A percentile compares a stretch with the other conserved stretches of the same genome.
Conservation (phyloP, 92 coral and sea anemone species). For the Parazoanthus atlanticus region DNA sequence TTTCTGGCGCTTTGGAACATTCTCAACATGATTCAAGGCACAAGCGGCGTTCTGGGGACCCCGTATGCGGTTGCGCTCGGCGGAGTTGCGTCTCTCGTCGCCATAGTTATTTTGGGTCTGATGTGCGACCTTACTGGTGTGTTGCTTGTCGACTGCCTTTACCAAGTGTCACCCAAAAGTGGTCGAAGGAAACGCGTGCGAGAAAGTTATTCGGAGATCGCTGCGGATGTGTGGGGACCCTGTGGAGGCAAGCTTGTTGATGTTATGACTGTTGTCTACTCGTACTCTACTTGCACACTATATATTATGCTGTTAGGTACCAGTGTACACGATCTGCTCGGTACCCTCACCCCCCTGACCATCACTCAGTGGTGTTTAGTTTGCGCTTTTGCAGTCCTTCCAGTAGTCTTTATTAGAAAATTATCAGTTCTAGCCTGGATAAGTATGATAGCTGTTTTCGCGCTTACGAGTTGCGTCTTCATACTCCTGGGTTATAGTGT, state of each 20-base stretch:
- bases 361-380: slow-evolving; percentile 70
- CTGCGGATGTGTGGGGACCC: slow-evolving; percentile 85
- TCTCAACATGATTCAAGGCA: slow-evolving; percentile 72
- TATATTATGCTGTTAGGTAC: slow-evolving; percentile 64
- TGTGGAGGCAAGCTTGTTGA: slow-evolving; percentile 74
- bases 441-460: slow-evolving; percentile 75
- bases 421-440: slow-evolving; percentile 78
- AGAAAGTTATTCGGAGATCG: slow-evolving; percentile 79
- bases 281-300: slow-evolving; percentile 59
- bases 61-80: slow-evolving; percentile 76
- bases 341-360: slow-evolving; percentile 23
- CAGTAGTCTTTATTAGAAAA: slow-evolving; percentile 62
- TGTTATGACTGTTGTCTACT: slow-evolving; percentile 60
- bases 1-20: slow-evolving; percentile 77
- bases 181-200: slow-evolving; percentile 78
- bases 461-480: slow-evolving; percentile 59
- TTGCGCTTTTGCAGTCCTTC: slow-evolving; percentile 57
- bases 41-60: slow-evolving; percentile 64
- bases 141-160: slow-evolving; percentile 68
- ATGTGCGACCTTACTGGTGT: slow-evolving; percentile 61
- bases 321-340: slow-evolving; percentile 55
- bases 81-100: slow-evolving; percentile 61
- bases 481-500: slow-evolving; percentile 63
- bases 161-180: slow-evolving; percentile 77
- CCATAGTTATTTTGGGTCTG: slow-evolving; percentile 59